These are phyloP conservation scores for Ellobius talpinus DNA, from an alignment of 2,113 vertebrate species.

Conservation along the genomic window DNA sequence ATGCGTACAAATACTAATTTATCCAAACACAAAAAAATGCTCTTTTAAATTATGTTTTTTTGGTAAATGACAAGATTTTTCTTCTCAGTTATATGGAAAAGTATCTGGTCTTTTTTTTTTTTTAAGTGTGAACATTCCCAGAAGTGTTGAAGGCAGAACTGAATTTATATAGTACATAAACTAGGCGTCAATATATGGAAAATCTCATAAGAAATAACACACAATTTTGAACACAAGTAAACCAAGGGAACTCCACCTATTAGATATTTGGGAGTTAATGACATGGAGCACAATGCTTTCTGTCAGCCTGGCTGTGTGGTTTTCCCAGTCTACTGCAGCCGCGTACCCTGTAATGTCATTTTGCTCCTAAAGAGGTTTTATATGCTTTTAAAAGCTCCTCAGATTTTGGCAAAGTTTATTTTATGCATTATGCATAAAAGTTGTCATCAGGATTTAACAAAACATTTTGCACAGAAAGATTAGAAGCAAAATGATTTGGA, in stretches of 20 bases:
- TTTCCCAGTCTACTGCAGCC: constrained; percentile 73
- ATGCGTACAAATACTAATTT: constrained; percentile 68
- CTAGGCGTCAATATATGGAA: constrained; percentile 76
- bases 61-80: constrained; percentile 71
- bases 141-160: constrained; percentile 73
- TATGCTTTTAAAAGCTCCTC: constrained; percentile 87
- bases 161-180: constrained; percentile 76
- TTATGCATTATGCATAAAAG: constrained; percentile 90
- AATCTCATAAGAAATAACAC: constrained; percentile 76
- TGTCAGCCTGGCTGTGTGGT: constrained; percentile 55
- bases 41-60: constrained; percentile 52
- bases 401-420: constrained; percentile 89
- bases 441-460: constrained; percentile 91
- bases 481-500: constrained; percentile 89
- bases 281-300: constrained; percentile 54
- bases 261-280: constrained; percentile 83
- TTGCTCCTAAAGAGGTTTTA: constrained; percentile 84
- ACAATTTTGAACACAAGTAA: constrained; percentile 70
- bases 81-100: constrained; percentile 56
- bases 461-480: constrained; percentile 89
- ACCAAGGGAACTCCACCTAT: constrained; percentile 78
- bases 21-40: constrained; percentile 42
- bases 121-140: constrained; percentile 74
- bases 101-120: constrained; percentile 49
- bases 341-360: constrained; percentile 81